A percentile compares a stretch with the other conserved stretches of the same genome.
These are phyloP conservation scores for Strix occidentalis DNA, from an alignment of 2,797 vertebrate species.

Conservation along the genomic window DNA sequence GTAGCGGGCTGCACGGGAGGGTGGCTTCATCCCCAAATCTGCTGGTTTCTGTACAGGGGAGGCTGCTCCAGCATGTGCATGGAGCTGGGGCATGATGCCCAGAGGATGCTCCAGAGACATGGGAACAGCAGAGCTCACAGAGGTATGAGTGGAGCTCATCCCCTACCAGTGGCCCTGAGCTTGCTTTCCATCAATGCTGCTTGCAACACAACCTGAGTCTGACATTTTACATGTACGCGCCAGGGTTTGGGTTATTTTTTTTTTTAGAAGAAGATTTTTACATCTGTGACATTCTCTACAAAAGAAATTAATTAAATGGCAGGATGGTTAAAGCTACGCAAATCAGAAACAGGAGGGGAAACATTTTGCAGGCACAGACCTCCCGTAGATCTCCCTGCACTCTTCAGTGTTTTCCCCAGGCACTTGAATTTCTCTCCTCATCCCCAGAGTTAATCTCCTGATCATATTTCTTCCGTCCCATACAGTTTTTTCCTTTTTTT, in stretches of 20 bases:
- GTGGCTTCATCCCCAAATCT: background rate
- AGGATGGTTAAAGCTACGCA: constrained; percentile 53
- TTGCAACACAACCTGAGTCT: background rate
- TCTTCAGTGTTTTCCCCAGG: constrained; percentile 56
- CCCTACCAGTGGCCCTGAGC: background rate
- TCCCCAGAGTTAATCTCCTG: constrained; percentile 56
- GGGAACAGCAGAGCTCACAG: background rate
- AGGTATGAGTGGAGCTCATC: background rate
- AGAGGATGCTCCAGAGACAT: background rate
- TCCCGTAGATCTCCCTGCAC: constrained; percentile 44
- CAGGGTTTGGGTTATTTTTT: background rate
- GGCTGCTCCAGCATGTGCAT: background rate
- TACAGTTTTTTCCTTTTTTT: background rate
- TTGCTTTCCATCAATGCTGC: background rate
- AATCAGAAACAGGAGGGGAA: constrained; percentile 72
- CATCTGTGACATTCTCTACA: constrained; percentile 64
- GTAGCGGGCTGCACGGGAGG: constrained; percentile 4
- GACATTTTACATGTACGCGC: constrained; percentile 1
- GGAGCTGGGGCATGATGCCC: background rate
- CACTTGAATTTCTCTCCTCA: constrained; percentile 47
- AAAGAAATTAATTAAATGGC: constrained; percentile 62
- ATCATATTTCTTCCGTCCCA: constrained; percentile 43
- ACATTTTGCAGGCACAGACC: constrained; percentile 31
- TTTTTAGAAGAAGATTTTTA: constrained; percentile 14
- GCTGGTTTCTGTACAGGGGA: background rate